Conservation (phyloP, 2,797 vertebrate genomes). For the Sylvia borin region DNA sequence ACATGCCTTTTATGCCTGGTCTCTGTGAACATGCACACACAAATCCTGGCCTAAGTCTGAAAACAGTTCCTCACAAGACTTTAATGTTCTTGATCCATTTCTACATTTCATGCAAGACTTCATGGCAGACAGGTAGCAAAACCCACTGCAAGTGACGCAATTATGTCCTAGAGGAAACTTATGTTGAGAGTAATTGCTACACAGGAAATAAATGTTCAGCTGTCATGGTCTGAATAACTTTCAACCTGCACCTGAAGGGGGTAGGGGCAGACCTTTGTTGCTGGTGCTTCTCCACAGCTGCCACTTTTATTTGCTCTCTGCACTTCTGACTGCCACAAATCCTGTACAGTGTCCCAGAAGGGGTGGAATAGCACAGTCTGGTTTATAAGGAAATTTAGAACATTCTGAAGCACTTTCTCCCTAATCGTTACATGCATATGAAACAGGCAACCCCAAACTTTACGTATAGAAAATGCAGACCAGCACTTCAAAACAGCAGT, state of each 20-base stretch:
- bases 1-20: not conserved
- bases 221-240: not conserved
- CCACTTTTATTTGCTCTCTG: not conserved
- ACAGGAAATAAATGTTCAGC: not conserved
- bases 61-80: not conserved
- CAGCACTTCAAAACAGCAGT: not conserved
- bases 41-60: not conserved
- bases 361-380: not conserved
- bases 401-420: not conserved
- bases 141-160: not conserved
- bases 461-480: not conserved
- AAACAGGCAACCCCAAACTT: not conserved
- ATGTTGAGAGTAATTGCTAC: not conserved
- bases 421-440: not conserved
- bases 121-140: not conserved
- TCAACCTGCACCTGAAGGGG: not conserved
- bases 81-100: not conserved
- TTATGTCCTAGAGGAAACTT: slow-evolving; percentile 6
- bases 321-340: not conserved
- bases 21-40: not conserved
- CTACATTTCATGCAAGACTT: not conserved
- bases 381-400: not conserved
- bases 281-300: not conserved
- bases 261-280: not conserved
- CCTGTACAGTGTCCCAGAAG: not conserved